These are phyloP conservation scores for Eretmochelys imbricata DNA, from an alignment of 2,113 vertebrate species.

Conservation along the genomic window DNA sequence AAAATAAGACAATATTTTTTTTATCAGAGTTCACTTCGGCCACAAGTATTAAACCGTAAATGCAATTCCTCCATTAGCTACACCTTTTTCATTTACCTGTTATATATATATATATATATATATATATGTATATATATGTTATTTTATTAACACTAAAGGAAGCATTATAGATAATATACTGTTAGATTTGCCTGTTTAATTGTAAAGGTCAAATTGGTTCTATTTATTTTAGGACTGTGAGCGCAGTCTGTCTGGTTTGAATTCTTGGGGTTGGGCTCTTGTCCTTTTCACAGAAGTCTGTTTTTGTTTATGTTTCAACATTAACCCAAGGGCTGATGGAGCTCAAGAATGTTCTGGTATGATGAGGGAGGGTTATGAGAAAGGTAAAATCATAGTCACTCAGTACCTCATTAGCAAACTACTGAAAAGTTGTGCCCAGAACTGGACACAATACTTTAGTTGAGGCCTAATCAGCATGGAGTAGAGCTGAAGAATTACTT, in stretches of 20 bases:
- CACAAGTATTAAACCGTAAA: not conserved
- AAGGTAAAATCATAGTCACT: not conserved
- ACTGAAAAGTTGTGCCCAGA: not conserved
- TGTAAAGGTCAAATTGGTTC: not conserved
- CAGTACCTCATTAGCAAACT: not conserved
- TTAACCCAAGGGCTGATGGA: not conserved
- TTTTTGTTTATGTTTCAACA: not conserved
- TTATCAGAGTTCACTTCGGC: not conserved
- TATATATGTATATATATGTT: not conserved
- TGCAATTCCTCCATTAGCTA: not conserved
- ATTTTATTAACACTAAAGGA: not conserved
- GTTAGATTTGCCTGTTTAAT: constrained; percentile 14
- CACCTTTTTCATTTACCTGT: not conserved
- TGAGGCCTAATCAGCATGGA: no score
- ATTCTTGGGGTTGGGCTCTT: not conserved
- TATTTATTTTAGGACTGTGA: not conserved
- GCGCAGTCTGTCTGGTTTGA: not conserved
- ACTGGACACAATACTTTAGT: no score
- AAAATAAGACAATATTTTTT: constrained; percentile 29
- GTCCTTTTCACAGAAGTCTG: not conserved
- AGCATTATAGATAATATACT: not conserved
- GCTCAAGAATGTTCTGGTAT: not conserved
- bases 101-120: not conserved
- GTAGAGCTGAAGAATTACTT: no score
- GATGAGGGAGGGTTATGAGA: not conserved